These are phyloP conservation scores for Dendroctonus ponderosae DNA, from an alignment of 1,140 invertebrate genomes.

Conservation along the genomic window DNA sequence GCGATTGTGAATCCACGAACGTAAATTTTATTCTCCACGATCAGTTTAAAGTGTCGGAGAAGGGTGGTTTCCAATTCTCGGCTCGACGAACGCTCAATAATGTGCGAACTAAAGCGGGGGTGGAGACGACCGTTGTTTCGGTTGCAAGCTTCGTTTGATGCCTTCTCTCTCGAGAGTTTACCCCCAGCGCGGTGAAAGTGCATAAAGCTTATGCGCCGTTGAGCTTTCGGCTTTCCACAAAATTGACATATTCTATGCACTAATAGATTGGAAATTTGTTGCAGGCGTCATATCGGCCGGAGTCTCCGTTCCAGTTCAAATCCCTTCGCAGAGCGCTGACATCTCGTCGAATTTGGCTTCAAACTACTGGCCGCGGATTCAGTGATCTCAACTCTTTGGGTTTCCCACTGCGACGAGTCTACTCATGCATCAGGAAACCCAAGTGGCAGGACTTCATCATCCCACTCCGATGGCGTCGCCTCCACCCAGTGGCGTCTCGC, in stretches of 20 bases:
- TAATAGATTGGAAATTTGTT: conserved; percentile 26
- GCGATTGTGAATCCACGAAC: conserved; percentile 30
- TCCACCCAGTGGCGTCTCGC: conserved; percentile 44
- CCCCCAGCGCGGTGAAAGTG: conserved; percentile 10
- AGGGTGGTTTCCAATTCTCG: conserved; percentile 51
- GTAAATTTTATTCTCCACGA: conserved; percentile 52
- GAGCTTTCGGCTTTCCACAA: not conserved
- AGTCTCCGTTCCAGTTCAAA: conserved; percentile 95
- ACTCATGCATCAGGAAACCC: conserved; percentile 62
- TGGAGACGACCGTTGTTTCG: conserved; percentile 48
- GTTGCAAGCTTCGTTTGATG: conserved; percentile 51
- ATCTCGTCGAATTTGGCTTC: conserved; percentile 81
- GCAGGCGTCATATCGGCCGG: conserved; percentile 96
- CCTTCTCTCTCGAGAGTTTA: conserved; percentile 29
- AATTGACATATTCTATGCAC: not conserved
- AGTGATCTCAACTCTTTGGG: conserved; percentile 81
- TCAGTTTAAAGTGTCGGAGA: conserved; percentile 49
- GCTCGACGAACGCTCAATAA: conserved; percentile 51
- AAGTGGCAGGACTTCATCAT: conserved; percentile 46
- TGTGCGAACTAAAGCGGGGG: conserved; percentile 50
- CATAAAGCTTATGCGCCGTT: conserved; percentile 14
- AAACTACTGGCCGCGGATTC: conserved; percentile 95
- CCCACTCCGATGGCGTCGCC: conserved; percentile 48
- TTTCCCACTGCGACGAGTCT: conserved; percentile 62
- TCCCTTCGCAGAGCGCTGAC: conserved; percentile 86